Conservation (phyloP, 2,113 vertebrate species). For the Anhinga rufa region DNA sequence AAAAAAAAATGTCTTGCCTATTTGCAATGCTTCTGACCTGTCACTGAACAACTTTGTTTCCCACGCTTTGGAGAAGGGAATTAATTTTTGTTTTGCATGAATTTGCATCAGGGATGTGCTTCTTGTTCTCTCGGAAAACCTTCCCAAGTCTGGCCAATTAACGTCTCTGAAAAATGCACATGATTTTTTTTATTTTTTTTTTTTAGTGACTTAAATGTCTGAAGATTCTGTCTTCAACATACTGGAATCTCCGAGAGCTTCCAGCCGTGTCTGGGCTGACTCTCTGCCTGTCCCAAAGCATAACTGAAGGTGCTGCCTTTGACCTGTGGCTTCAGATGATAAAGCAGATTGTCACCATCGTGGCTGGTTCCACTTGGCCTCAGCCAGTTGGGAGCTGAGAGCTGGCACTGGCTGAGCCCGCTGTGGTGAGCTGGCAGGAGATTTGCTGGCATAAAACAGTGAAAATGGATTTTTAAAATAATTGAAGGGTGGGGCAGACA, state of each 20-base stretch:
- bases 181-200: not conserved
- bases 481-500: not conserved
- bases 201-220: not conserved
- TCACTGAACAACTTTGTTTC: not conserved
- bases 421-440: not conserved
- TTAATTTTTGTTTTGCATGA: not conserved
- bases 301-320: not conserved
- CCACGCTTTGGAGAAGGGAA: not conserved
- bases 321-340: not conserved
- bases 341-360: rapidly evolving
- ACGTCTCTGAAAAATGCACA: not conserved
- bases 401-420: not conserved
- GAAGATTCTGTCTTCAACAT: not conserved
- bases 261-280: not conserved
- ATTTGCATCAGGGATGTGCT: not conserved
- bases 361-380: not conserved
- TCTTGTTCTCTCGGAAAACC: not conserved
- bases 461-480: not conserved
- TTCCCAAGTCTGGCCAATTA: not conserved
- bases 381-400: not conserved
- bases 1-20: not conserved
- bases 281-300: not conserved
- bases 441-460: no score
- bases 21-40: not conserved
- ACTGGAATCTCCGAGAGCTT: not conserved